Evolutionary conservation across 2,888 invertebrate genomes (phyloP), one percentile per base, ranked within the genome.

Genomic region (Hirtodrosophila trivittata): DNA sequence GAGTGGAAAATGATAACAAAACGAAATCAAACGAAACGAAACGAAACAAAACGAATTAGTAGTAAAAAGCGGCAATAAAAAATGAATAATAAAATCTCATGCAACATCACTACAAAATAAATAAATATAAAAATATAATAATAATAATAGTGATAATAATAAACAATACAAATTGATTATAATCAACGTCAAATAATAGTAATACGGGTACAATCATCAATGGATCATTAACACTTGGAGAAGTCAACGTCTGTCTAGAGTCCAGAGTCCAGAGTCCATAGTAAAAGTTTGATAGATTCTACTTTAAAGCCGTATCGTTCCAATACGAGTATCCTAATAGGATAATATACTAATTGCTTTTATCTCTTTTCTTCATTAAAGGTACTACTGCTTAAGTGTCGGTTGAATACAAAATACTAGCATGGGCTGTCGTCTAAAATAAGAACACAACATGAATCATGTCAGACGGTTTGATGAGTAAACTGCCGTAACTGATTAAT

Each of bases 31-130:
- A 64, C 21, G 35, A 7, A 66, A 68, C 41, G 55, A 71, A 71
- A 51, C 54, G 63, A 57, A 75, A 67, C 41, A 56, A 77, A 59
- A 70, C 62, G 60, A 75, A 88, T 87, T 88, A 89, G 82, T 87
- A 83, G 75, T 83, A 80, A 75, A 87, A 89, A 89, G 88, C 88
- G 71, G 76, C 86, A 88, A 80, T 88, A 78, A 89, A 89, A 89
- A 88, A 90, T 82, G 88, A 90, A 90, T 89, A 86, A 89, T 87
- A 89, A 89, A 90, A 89, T 89, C 90, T 89, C 90, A 90, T 89
- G 89, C 89, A 89, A 89, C 87, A 88, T 88, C 72, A 85, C 77
- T 89, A 89, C 75, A 88, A 76, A 84, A 77, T 86, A 82, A 72
- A 76, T 71, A 71, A 73, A 60, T 41, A 37, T 63, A 63, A 47